A percentile compares a stretch with the other conserved stretches of the same genome.
Conservation (phyloP, 2,888 invertebrate species). For the Himalopsyche anomala region DNA sequence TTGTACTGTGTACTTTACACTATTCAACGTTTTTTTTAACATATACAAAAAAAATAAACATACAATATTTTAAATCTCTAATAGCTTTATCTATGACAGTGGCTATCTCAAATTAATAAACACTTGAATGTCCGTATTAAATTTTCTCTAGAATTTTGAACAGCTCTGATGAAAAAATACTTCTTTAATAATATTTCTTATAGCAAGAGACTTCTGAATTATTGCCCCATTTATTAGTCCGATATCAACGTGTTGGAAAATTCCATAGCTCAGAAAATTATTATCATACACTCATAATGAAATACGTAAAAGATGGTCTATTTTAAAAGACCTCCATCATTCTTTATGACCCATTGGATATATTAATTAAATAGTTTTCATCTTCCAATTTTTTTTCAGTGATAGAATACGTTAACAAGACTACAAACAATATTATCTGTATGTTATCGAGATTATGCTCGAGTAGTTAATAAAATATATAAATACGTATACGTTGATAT, state of each 20-base stretch:
- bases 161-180: background rate
- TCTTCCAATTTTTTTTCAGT: background rate
- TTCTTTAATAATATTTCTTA: conserved; percentile 15
- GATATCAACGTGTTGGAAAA: conserved; percentile 34
- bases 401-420: background rate
- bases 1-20: too few species aligned
- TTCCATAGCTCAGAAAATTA: conserved; percentile 29
- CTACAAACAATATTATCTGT: too few species aligned
- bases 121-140: background rate
- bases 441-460: too few species aligned
- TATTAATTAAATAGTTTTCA: background rate
- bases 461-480: too few species aligned
- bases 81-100: too few species aligned
- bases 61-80: too few species aligned
- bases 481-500: too few species aligned
- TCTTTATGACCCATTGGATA: background rate
- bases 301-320: conserved; percentile 30
- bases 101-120: background rate
- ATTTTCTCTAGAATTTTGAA: background rate
- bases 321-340: conserved; percentile 6
- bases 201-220: conserved; percentile 18
- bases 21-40: too few species aligned
- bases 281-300: conserved; percentile 30
- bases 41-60: too few species aligned
- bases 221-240: conserved; percentile 22